Base-by-base conservation (phyloP, 1,140 invertebrate genomes). In the Papilio polyxenes region DNA sequence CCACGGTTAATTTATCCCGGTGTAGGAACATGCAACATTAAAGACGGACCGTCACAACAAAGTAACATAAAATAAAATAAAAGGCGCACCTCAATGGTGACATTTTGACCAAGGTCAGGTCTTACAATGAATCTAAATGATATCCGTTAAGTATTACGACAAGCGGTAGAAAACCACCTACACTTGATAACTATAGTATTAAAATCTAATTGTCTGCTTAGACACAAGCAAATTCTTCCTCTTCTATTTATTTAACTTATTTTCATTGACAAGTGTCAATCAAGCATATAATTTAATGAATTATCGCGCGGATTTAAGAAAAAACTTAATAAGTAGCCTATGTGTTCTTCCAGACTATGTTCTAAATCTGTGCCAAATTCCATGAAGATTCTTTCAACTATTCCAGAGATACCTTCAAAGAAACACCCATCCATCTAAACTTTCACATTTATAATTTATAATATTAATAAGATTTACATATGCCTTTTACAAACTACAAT, bases 51-150 rank as follows among this genome's bases (percentile, higher is more conserved):
- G 20, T 23, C 62, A 65, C 62, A 65, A 62, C n/a, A 62, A 56
- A 56, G 53, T 40, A 3, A 3, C 6, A 40, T 40, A n/a, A n/a
- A n/a, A n/a, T n/a, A 37, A 23, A 77, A 53, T 20, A 23, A 76
- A 53, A 53, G 49, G 13, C 23, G 11, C 75, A 72, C 23, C 48
- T 31, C 48, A 23, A 17, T 53, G 23, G 49, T 77, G 44, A 53
- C 75, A 51, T 53, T 72, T 72, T 53, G 5, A 77, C 7, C 75
- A 77, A 77, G 75, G 75, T 53, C 75, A 53, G 48, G 13, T 49
- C 20, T 17, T 20, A 77, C 75, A 56, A 53, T 31, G 48, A 53
- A 31, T 53, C 9, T 15, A 20, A 75, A 75, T 75, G 20, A 48
- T 53, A 15, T 77, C 53, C 31, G 49, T 56, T 10, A 53, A 17